These are phyloP conservation scores for Echinarachnius parma DNA, from an alignment of 53 echinoderm and acorn worm species.

Conservation along the genomic window DNA sequence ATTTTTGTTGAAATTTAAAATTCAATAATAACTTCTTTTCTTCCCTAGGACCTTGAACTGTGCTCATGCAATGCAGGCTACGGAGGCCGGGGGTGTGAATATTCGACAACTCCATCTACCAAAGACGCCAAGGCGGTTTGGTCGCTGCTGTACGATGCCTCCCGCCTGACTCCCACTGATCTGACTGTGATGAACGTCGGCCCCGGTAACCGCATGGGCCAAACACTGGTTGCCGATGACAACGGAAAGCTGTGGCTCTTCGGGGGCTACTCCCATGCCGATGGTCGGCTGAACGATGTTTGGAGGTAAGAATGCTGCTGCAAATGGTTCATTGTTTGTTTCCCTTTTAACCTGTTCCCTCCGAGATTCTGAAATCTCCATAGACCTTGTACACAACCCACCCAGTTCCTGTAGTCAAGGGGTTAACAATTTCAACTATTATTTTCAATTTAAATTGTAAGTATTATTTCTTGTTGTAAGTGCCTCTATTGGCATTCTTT, in stretches of 20 bases:
- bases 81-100: slow-evolving; percentile 59
- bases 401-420: no score
- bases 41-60: slow-evolving; percentile 53
- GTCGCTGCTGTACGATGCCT: slow-evolving; percentile 41
- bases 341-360: no score
- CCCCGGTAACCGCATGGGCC: slow-evolving; percentile 73
- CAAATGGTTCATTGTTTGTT: no score
- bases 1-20: no score
- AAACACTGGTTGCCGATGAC: slow-evolving; percentile 50
- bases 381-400: no score
- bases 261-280: slow-evolving; percentile 78
- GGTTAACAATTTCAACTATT: no score
- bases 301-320: slow-evolving; percentile 70
- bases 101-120: slow-evolving; percentile 11
- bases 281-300: slow-evolving; percentile 60
- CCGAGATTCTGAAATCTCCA: no score
- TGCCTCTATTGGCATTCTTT: no score
- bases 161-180: slow-evolving; percentile 13
- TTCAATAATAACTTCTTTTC: no score
- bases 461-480: no score
- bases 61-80: slow-evolving; percentile 52
- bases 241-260: slow-evolving; percentile 61
- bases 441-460: no score
- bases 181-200: slow-evolving; percentile 12
- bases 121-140: slow-evolving; percentile 17